Percentiles rank a stretch among this genome's conserved stretches.
Evolutionary conservation across 2,888 invertebrate species (phyloP).

Genomic region (Nebria brevicollis): DNA sequence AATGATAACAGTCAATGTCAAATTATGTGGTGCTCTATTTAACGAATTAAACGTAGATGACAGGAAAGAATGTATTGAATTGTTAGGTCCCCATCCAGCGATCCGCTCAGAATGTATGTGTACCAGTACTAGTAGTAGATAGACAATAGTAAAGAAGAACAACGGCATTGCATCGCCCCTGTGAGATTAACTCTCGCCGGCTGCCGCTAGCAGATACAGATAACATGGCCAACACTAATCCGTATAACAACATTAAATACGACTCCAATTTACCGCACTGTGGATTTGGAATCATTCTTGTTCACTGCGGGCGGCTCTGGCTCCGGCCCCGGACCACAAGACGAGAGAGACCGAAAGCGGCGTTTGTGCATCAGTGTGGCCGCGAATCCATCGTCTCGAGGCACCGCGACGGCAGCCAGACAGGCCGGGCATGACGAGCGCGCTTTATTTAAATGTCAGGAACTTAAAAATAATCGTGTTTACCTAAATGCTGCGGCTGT

Average conservation of each 20-base stretch:
- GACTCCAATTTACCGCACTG: constrained; percentile 67
- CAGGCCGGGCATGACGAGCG: constrained; percentile 8
- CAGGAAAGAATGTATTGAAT: neutral
- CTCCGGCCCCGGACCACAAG: neutral
- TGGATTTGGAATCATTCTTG: constrained; percentile 62
- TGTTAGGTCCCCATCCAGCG: neutral
- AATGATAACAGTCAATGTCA: neutral
- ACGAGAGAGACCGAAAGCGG: constrained; percentile 4
- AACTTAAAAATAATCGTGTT: constrained; percentile 56
- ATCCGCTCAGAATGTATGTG: neutral
- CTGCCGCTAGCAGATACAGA: constrained; percentile 61
- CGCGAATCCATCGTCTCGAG: constrained; percentile 19
- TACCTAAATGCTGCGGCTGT: constrained; percentile 51
- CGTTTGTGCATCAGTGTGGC: constrained; percentile 2
- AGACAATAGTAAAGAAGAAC: neutral
- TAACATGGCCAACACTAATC: constrained; percentile 61
- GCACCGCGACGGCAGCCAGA: neutral
- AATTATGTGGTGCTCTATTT: neutral
- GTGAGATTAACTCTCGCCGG: constrained; percentile 61
- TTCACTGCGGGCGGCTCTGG: constrained; percentile 34
- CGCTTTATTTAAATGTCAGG: constrained; percentile 46
- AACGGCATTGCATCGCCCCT: constrained; percentile 49
- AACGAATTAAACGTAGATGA: neutral
- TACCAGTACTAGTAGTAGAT: neutral
- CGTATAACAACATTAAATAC: constrained; percentile 67